Evolutionary conservation across 1,140 invertebrate species (phyloP), one percentile per base, ranked within the genome.

Genomic region (Anagrus nilaparvatae): DNA sequence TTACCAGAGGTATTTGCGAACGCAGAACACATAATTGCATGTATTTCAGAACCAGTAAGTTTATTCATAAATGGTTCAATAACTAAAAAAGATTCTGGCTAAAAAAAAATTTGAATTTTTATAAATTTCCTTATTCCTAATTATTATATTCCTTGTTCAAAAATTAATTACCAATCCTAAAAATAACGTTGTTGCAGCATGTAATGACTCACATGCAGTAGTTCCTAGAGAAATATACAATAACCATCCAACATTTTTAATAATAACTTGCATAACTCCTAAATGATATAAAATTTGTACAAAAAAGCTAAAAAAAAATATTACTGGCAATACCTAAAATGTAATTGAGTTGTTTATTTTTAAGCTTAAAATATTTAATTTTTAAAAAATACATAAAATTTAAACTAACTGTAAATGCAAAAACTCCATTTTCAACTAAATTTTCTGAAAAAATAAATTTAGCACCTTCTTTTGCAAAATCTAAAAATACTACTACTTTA

Each of bases 1-100:
- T 60, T 58, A 73, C 89, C 93, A 17, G 92, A 89, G 10, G 95
- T 88, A 5, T 90, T 93, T 0, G 91, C 86, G 64, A 96, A 95
- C 5, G 92, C 92, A 1, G 85, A 87, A 1, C 84, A 77, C 84
- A 96, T 88, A 8, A 97, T 73, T 1, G 90, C 80, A 60, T 95
- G 89, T 0, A 97, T 61, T 66, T 97, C 93, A 0, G 89, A 93
- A 32, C 77, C 72, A 0, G 92, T 95, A 54, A 97, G 72, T 38
- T 79, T 56, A 13, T 69, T 55, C 9, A 97, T 60, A 52, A 88
- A 95, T 0, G 88, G 87, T 53, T 81, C 78, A 28, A 96, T 80
- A 14, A 96, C 51, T 8, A 96, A 61, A 0, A 88, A 82, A 9
- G 87, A 81, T 71, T 97, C 92, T 1, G 79, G 82, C 86, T 90